phyloP scores from a whole-genome alignment of 2,797 vertebrate genomes.

The Toxotes lorentzi region DNA sequence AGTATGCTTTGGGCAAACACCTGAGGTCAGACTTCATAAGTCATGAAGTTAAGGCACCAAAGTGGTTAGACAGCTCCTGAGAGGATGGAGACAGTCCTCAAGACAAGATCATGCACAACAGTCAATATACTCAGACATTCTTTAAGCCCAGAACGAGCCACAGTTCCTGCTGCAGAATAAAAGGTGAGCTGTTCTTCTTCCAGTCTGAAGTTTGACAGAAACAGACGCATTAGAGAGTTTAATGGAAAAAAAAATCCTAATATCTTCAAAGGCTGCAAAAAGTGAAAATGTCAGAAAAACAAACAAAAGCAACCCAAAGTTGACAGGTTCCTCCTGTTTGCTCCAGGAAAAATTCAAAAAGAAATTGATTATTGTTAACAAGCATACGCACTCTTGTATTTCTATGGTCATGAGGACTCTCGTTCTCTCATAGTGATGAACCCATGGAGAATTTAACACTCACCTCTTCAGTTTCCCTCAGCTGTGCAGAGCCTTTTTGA shows the following conservation, averaged over 20 bases:
- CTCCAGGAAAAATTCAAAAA: conserved; percentile 40
- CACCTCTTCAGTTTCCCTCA: not conserved
- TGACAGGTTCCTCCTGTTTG: conserved; percentile 43
- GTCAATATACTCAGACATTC: conserved; percentile 39
- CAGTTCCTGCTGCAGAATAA: conserved; percentile 16
- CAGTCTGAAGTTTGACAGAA: conserved; percentile 48
- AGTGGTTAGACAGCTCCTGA: not conserved
- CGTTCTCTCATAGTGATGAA: not conserved
- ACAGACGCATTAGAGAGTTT: conserved; percentile 25
- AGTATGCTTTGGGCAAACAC: not conserved
- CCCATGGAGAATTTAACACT: not conserved
- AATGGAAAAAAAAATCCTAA: conserved; percentile 23
- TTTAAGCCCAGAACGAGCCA: conserved; percentile 18
- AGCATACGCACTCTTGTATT: not conserved
- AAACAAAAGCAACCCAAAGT: conserved; percentile 37
- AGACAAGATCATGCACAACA: conserved; percentile 45
- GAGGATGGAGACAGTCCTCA: conserved; percentile 24
- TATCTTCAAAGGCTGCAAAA: conserved; percentile 63
- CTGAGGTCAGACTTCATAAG: conserved; percentile 38
- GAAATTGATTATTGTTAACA: conserved; percentile 12
- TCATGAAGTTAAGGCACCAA: conserved; percentile 20
- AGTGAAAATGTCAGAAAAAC: conserved; percentile 49
- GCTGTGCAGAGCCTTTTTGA: not conserved
- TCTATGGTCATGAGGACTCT: conserved; percentile 14
- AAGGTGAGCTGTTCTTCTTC: conserved; percentile 18